A percentile compares a stretch with the other conserved stretches of the same genome.
These are phyloP conservation scores for Laticauda laticaudata DNA, from an alignment of 2,113 vertebrate genomes.

Conservation along the genomic window DNA sequence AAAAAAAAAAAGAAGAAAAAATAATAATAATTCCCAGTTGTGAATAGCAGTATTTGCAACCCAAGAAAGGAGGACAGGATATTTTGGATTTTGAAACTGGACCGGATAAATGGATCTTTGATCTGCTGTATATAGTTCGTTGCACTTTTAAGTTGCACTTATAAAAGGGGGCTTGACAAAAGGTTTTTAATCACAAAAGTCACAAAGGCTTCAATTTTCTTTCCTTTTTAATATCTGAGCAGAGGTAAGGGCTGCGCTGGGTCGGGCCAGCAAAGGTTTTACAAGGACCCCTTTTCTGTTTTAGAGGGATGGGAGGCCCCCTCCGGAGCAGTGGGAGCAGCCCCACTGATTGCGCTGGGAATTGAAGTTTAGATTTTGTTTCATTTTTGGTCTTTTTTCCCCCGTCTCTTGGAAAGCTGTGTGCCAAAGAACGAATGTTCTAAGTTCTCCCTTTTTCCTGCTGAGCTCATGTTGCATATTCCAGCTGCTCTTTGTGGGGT, in stretches of 20 bases:
- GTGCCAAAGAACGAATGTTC: constrained; percentile 93
- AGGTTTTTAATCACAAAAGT: constrained; percentile 96
- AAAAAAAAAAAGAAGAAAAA: constrained; percentile 43
- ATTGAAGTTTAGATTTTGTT: constrained; percentile 72
- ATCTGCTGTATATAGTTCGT: constrained; percentile 92
- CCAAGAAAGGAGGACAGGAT: constrained; percentile 67
- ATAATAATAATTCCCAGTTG: constrained; percentile 63
- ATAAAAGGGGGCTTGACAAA: constrained; percentile 77
- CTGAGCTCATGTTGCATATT: constrained; percentile 89
- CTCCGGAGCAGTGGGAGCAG: constrained; percentile 65
- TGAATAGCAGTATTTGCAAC: constrained; percentile 72
- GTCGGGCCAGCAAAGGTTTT: constrained; percentile 70
- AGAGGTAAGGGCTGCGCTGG: constrained; percentile 77
- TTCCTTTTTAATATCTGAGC: constrained; percentile 84
- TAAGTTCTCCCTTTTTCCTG: constrained; percentile 72
- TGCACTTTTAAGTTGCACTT: constrained; percentile 99
- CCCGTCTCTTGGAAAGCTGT: constrained; percentile 81
- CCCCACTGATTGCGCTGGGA: constrained; percentile 74
- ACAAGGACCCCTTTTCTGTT: constrained; percentile 72
- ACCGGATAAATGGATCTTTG: constrained; percentile 73
- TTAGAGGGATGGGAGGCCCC: constrained; percentile 65
- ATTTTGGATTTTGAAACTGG: constrained; percentile 79
- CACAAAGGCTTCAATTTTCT: constrained; percentile 75
- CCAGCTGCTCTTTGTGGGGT: constrained; percentile 93
- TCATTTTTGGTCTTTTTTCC: constrained; percentile 63